Evolutionary conservation across 2,113 vertebrate genomes (phyloP).

Genomic region (Carettochelys insculpta): DNA sequence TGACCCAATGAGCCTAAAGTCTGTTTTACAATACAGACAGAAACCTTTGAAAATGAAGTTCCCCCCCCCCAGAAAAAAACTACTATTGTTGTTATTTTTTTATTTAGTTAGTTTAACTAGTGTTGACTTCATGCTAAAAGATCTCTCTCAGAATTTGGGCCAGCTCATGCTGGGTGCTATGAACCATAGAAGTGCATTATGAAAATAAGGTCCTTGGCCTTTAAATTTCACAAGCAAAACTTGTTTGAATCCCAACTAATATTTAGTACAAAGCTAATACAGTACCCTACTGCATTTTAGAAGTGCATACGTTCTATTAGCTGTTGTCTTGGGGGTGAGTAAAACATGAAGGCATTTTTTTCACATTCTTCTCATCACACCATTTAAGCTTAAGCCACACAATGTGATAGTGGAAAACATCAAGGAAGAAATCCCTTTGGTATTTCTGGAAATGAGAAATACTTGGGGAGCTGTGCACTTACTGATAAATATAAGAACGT

Average conservation of each 20-base stretch:
- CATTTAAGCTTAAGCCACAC: too few species aligned
- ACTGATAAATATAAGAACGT: too few species aligned
- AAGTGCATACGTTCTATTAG: neutral
- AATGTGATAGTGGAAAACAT: neutral
- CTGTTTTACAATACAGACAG: neutral
- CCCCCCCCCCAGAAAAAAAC: neutral
- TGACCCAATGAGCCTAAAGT: neutral
- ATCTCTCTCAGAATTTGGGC: neutral
- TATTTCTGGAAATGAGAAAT: neutral
- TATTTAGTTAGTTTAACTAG: too few species aligned
- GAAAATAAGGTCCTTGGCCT: neutral
- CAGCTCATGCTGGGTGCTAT: neutral
- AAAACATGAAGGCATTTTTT: neutral
- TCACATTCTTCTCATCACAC: neutral
- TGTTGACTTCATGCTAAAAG: neutral
- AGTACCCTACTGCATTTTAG: neutral
- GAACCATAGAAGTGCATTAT: neutral
- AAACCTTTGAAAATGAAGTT: neutral
- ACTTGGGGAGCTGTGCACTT: neutral
- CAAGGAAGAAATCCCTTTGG: neutral
- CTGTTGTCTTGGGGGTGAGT: neutral
- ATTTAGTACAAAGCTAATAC: neutral
- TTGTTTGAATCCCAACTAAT: neutral
- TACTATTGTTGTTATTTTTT: neutral
- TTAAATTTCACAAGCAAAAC: neutral